Evolutionary conservation across 2,113 vertebrate species (phyloP).

Genomic region (Sebastes fasciatus): DNA sequence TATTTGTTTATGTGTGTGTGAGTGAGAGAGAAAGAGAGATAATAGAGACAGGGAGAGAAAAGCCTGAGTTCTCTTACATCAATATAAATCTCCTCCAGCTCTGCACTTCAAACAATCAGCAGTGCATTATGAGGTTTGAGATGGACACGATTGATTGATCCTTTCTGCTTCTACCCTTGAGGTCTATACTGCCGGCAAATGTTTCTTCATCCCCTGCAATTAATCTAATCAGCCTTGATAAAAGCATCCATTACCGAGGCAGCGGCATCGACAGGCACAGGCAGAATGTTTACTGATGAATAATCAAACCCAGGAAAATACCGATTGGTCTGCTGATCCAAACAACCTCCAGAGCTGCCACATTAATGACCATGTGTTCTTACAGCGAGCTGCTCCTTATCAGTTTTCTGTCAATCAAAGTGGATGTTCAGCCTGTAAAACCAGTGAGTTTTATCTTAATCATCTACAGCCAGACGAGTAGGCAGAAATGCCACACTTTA

Average conservation of each 20-base stretch:
- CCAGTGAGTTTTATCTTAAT: constrained; percentile 7
- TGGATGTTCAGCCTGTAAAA: background rate
- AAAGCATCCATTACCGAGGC: constrained; percentile 69
- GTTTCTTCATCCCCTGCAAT: constrained; percentile 48
- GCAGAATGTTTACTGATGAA: constrained; percentile 68
- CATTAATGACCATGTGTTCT: constrained; percentile 15
- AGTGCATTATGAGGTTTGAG: constrained; percentile 51
- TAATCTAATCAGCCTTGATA: constrained; percentile 69
- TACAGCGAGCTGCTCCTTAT: background rate
- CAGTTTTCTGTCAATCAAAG: constrained; percentile 15
- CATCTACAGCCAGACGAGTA: background rate
- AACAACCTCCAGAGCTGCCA: constrained; percentile 35
- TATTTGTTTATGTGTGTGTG: background rate
- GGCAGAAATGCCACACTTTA: background rate
- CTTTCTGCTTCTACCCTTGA: constrained; percentile 46
- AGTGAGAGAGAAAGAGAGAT: background rate
- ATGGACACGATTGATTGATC: constrained; percentile 52
- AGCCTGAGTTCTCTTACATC: constrained; percentile 22
- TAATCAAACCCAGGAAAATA: constrained; percentile 66
- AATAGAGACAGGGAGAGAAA: constrained; percentile 18
- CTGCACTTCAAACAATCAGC: constrained; percentile 54
- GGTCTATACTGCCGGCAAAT: constrained; percentile 38
- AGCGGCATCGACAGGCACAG: constrained; percentile 41
- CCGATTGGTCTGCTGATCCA: constrained; percentile 51
- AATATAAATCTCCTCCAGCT: constrained; percentile 46